Percentiles rank a stretch among this genome's conserved stretches.
phyloP scores from a whole-genome alignment of 1,140 invertebrate species.

The Meloidogyne floridensis region DNA sequence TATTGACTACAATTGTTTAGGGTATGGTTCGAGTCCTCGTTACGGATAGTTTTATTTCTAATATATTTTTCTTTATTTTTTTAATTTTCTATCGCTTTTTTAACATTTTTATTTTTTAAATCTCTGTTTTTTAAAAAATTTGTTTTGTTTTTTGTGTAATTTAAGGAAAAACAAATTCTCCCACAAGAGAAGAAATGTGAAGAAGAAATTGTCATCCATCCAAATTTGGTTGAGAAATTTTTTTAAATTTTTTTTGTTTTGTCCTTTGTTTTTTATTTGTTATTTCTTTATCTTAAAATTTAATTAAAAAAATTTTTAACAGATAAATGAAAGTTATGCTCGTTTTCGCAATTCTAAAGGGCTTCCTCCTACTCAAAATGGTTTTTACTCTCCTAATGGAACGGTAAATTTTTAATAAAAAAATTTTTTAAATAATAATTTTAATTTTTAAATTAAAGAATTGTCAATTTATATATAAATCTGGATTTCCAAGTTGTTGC shows the following conservation, averaged over 20 bases:
- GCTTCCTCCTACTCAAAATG: constrained; percentile 20
- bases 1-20: neutral
- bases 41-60: no score
- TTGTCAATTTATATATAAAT: neutral
- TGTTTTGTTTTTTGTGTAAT: neutral
- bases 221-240: neutral
- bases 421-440: neutral
- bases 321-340: constrained; percentile 31
- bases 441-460: neutral
- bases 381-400: constrained; percentile 15
- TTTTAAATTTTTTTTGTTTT: neutral
- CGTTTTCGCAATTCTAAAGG: constrained; percentile 23
- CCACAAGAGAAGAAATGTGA: neutral
- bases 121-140: neutral
- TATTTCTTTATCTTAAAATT: neutral
- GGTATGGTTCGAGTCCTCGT: no score
- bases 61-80: no score
- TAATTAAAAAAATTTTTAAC: neutral
- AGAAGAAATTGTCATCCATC: neutral
- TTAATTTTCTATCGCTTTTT: neutral
- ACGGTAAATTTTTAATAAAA: no score
- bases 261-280: neutral
- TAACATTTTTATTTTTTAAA: neutral
- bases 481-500: neutral
- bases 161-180: neutral